Conservation (phyloP, 2,113 vertebrate species). For the Pygathrix nemaeus region DNA sequence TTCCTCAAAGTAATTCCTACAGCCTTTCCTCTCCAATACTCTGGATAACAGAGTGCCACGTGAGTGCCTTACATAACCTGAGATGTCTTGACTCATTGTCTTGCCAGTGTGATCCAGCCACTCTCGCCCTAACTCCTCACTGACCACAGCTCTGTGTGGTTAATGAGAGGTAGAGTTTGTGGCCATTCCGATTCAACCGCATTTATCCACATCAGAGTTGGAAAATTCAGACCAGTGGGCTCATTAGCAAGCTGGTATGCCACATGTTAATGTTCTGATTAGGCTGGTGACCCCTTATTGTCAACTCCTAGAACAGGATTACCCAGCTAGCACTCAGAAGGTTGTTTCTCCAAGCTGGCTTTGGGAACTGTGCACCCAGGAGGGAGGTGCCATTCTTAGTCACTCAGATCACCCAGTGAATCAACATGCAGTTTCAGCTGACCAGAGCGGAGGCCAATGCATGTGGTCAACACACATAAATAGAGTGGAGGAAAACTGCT, state of each 20-base stretch:
- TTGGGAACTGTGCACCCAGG: not conserved
- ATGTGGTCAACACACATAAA: constrained; percentile 49
- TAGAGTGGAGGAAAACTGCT: not conserved
- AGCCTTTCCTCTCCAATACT: not conserved
- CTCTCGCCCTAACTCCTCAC: not conserved
- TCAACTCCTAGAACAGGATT: constrained; percentile 5
- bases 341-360: not conserved
- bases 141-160: not conserved
- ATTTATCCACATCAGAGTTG: not conserved
- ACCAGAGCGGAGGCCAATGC: not conserved
- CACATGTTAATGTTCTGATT: not conserved
- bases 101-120: not conserved
- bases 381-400: not conserved
- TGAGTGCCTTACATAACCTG: not conserved
- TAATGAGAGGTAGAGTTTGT: not conserved
- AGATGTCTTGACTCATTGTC: not conserved
- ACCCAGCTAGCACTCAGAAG: not conserved
- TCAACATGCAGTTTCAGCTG: constrained; percentile 32
- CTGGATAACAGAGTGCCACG: too few relatives aligned
- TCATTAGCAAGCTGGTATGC: not conserved
- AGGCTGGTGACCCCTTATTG: not conserved
- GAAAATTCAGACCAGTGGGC: not conserved
- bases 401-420: not conserved
- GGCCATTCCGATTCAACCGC: not conserved
- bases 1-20: not conserved